These are phyloP conservation scores for Drosophila bipectinata DNA, from an alignment of 1,140 invertebrate genomes.

Conservation along the genomic window DNA sequence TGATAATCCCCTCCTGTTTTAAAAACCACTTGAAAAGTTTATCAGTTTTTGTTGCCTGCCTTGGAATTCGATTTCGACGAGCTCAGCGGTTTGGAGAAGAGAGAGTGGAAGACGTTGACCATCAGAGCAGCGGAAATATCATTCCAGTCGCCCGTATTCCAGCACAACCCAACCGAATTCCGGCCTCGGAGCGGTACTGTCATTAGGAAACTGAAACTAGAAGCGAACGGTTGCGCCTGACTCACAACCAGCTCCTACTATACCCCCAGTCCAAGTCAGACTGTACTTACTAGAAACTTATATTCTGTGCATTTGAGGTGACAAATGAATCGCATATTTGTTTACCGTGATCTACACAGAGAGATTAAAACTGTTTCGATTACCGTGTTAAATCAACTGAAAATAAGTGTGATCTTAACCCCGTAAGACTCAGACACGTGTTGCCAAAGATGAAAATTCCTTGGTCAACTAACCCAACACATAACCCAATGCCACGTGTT, in stretches of 20 bases:
- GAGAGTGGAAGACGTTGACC: constrained; percentile 41
- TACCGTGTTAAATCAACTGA: constrained; percentile 83
- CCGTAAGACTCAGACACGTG: constrained; percentile 82
- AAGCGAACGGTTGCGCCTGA: constrained; percentile 51
- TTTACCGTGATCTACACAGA: constrained; percentile 83
- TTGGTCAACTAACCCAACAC: constrained; percentile 4
- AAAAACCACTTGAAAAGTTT: constrained; percentile 28
- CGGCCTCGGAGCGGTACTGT: constrained; percentile 24
- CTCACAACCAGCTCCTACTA: constrained; percentile 5
- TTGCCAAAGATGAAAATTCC: constrained; percentile 29
- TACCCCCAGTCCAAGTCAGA: constrained; percentile 24
- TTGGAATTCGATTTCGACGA: constrained; percentile 28
- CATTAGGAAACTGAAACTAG: constrained; percentile 49
- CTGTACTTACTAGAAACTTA: constrained; percentile 46
- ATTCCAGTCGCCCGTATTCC: constrained; percentile 46
- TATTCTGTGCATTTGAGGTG: constrained; percentile 83
- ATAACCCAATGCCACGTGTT: constrained; percentile 46
- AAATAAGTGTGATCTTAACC: constrained; percentile 81
- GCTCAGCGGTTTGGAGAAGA: constrained; percentile 27
- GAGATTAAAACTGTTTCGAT: constrained; percentile 81
- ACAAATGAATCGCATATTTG: constrained; percentile 78
- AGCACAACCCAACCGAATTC: constrained; percentile 25
- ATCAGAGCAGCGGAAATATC: constrained; percentile 37
- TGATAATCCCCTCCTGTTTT: constrained; percentile 25
- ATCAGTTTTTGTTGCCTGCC: constrained; percentile 36